Evolutionary conservation across 2,888 invertebrate genomes (phyloP).

Genomic region (Pinctada fucata): DNA sequence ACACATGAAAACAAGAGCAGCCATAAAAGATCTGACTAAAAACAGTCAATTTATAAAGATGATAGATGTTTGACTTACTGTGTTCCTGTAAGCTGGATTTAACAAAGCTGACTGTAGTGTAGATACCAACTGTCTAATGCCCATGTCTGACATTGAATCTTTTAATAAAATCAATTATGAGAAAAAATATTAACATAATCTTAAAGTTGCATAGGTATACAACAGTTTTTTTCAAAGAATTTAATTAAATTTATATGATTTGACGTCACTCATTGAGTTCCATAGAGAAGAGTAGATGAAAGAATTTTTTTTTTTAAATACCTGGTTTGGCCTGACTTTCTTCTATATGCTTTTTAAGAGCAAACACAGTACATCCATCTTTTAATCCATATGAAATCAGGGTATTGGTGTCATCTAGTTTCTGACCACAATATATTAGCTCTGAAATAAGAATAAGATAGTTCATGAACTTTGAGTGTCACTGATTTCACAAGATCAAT

Average conservation of each 20-base stretch:
- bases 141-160: slow-evolving; percentile 78
- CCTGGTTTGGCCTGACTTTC: slow-evolving; percentile 24
- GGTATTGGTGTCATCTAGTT: slow-evolving; percentile 82
- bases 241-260: too few species aligned
- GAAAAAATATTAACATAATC: too few species aligned
- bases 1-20: too few species aligned
- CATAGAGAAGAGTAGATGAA: too few species aligned
- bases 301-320: neutral
- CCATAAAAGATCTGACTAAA: too few species aligned
- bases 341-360: slow-evolving; percentile 76
- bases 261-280: too few species aligned
- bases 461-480: neutral
- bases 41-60: too few species aligned
- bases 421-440: slow-evolving; percentile 85
- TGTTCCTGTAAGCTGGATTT: slow-evolving; percentile 83
- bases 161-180: neutral
- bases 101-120: slow-evolving; percentile 82
- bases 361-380: slow-evolving; percentile 80
- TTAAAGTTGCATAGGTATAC: too few species aligned
- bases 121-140: slow-evolving; percentile 82
- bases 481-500: too few species aligned
- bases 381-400: slow-evolving; percentile 82
- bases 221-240: too few species aligned
- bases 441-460: slow-evolving; percentile 78
- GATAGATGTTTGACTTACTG: slow-evolving; percentile 77